phyloP scores from a whole-genome alignment of 2,888 invertebrate species.

The Gymnosoma rotundatum region DNA sequence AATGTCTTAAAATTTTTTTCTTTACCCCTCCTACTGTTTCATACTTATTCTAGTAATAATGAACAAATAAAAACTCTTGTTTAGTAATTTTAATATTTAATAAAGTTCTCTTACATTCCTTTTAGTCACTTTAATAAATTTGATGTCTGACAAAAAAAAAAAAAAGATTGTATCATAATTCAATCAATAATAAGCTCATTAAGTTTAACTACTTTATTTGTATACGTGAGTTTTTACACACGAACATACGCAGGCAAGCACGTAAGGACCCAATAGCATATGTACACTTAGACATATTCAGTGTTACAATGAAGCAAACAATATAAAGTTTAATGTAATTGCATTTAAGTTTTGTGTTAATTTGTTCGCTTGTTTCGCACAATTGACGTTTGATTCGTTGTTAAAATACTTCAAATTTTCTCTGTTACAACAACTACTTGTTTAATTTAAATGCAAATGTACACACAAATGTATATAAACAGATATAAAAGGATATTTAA shows the following conservation, averaged over 20 bases:
- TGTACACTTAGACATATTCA: neutral
- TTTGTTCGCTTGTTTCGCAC: constrained; percentile 59
- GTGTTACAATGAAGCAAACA: constrained; percentile 13
- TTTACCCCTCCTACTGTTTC: too few species aligned
- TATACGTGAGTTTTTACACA: constrained; percentile 24
- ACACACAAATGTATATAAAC: too few species aligned
- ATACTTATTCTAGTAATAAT: too few species aligned
- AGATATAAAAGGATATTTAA: too few species aligned
- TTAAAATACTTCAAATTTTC: constrained; percentile 48
- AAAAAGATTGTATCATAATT: constrained; percentile 38
- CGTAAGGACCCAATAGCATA: neutral
- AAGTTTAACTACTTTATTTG: constrained; percentile 60
- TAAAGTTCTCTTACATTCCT: neutral
- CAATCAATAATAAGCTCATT: constrained; percentile 61
- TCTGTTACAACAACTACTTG: constrained; percentile 5
- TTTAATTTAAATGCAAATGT: neutral
- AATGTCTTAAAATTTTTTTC: too few species aligned
- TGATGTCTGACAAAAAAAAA: constrained; percentile 2
- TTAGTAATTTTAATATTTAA: too few species aligned
- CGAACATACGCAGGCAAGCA: neutral
- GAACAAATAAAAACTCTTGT: too few species aligned
- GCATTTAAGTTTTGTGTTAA: constrained; percentile 63
- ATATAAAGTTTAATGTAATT: constrained; percentile 53
- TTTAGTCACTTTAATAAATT: neutral
- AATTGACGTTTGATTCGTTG: constrained; percentile 57